Evolutionary conservation across 2,888 invertebrate genomes (phyloP).

Genomic region (Sclerodermus sp.): DNA sequence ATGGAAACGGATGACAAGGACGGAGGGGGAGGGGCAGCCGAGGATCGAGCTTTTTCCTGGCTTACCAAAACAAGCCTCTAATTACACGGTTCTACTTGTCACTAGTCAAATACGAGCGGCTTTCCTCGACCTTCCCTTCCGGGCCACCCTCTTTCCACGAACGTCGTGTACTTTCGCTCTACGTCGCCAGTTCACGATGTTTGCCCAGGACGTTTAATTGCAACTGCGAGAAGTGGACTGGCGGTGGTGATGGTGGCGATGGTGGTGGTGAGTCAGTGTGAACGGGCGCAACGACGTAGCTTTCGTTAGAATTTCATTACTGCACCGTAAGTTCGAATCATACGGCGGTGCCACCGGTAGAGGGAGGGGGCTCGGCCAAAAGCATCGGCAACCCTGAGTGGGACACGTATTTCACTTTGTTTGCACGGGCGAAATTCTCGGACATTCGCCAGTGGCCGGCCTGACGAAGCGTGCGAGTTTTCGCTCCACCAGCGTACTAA

Average conservation of each 20-base stretch:
- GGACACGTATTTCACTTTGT: too few relatives aligned
- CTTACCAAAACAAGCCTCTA: constrained; percentile 19
- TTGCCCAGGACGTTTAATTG: constrained; percentile 31
- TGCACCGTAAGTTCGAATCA: constrained; percentile 19
- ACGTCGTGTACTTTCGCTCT: not conserved
- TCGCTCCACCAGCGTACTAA: too few relatives aligned
- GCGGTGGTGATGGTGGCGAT: too few relatives aligned
- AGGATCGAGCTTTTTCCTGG: not conserved
- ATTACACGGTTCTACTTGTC: constrained; percentile 18
- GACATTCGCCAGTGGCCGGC: too few relatives aligned
- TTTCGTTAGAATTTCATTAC: constrained; percentile 43
- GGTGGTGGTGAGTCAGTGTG: too few relatives aligned
- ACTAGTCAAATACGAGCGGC: constrained; percentile 12
- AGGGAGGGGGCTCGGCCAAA: too few relatives aligned
- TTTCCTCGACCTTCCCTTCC: not conserved
- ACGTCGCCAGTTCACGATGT: constrained; percentile 12
- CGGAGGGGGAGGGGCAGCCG: too few relatives aligned
- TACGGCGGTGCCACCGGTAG: constrained; percentile 10
- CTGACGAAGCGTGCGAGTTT: too few relatives aligned
- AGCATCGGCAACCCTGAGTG: too few relatives aligned
- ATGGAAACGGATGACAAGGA: too few relatives aligned
- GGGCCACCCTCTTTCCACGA: not conserved
- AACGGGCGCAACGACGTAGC: constrained; percentile 15
- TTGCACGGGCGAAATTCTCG: too few relatives aligned
- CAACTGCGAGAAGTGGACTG: constrained; percentile 17